Percentiles rank a stretch among this genome's conserved stretches.
These are phyloP conservation scores for Tachypleus tridentatus DNA, from an alignment of 1,140 invertebrate species.

Conservation along the genomic window DNA sequence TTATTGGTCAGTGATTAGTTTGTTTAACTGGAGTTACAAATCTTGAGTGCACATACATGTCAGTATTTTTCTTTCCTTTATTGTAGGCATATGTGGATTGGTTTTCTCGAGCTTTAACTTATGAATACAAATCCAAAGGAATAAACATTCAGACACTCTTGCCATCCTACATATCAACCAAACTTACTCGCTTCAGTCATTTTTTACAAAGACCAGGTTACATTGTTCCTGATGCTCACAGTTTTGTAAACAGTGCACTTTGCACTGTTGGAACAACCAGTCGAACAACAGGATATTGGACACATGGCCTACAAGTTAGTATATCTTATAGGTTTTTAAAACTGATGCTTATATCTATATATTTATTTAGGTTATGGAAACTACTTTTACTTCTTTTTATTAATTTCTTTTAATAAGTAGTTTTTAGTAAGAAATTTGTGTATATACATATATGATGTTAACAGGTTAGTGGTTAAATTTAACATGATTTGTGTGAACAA, in stretches of 20 bases:
- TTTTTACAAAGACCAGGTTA: conserved; percentile 53
- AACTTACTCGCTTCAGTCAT: conserved; percentile 74
- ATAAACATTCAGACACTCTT: conserved; percentile 74
- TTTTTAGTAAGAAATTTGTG: background rate
- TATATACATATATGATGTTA: background rate
- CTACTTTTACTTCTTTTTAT: background rate
- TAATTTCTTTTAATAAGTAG: background rate
- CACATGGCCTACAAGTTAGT: conserved; percentile 58
- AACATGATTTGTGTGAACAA: background rate
- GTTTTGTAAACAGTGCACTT: conserved; percentile 63
- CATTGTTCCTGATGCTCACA: conserved; percentile 61
- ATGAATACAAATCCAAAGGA: conserved; percentile 62
- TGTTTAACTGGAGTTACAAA: too few species aligned
- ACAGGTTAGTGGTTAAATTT: background rate
- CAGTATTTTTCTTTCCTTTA: too few species aligned
- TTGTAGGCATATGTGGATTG: conserved; percentile 71
- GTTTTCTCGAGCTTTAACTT: conserved; percentile 63
- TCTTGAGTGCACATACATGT: too few species aligned
- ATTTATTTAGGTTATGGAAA: background rate
- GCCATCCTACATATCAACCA: conserved; percentile 76
- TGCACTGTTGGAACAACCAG: conserved; percentile 61
- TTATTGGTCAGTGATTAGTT: too few species aligned
- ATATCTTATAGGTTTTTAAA: background rate
- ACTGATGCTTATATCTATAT: too few species aligned
- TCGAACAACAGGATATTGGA: conserved; percentile 73